Evolutionary conservation across 2,888 invertebrate genomes (phyloP), one percentile per base, ranked within the genome.

Genomic region (Caenorhabditis sinica): DNA sequence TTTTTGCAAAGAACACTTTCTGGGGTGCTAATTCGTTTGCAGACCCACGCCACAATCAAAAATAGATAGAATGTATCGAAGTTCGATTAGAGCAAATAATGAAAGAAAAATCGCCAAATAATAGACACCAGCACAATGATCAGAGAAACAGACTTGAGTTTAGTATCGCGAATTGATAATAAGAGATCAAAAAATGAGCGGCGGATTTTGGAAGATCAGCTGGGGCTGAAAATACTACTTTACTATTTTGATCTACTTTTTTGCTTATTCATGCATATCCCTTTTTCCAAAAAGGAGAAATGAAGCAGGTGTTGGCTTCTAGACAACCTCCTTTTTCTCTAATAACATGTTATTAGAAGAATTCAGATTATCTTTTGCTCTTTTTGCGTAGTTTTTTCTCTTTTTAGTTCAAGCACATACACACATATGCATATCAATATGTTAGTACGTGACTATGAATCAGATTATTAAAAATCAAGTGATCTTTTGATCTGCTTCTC

Each of bases 301-400:
- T n/a, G n/a, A n/a, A 51, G 51, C 51, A 51, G 51, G 51, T 51
- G 51, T 51, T 20, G 51, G 51, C 51, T 40, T 40, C 40, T 40
- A 51, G 20, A 51, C 51, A 11, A n/a, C n/a, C n/a, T n/a, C n/a
- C n/a, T n/a, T n/a, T n/a, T n/a, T n/a, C 5, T 9, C 51, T 51
- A 51, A 51, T 51, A 51, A 51, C 20, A 51, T 49, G 49, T 49
- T 49, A n/a, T 40, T 40, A 40, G 11, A 13, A 40, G 40, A 40
- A 40, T 51, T 51, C 56, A 56, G 56, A 56, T 56, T 56, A 56
- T 56, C 56, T 56, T 56, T 56, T 56, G 56, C 56, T 56, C 56
- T 56, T 28, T 56, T 56, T 56, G n/a, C 51, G 51, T 51, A 51
- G 17, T 51, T 17, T 1, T n/a, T n/a, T 6, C 51, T n/a, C n/a